Conservation (phyloP, 1,140 invertebrate species). For the Hyphantria cunea region DNA sequence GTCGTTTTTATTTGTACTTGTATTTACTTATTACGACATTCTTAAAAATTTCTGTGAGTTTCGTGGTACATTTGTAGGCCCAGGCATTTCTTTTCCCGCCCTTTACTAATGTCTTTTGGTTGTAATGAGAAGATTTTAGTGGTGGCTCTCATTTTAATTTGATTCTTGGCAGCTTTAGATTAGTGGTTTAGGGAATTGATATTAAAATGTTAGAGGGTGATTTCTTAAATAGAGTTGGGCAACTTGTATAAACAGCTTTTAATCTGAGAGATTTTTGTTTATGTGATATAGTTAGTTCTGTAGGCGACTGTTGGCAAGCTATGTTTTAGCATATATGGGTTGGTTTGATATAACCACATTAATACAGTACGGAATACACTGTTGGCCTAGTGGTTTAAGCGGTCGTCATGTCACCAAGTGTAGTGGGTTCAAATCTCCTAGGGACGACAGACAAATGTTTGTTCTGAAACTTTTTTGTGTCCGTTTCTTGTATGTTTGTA, state of each 20-base stretch:
- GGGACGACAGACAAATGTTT: no score
- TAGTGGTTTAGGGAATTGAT: slow-evolving; percentile 30
- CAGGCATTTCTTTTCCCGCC: slow-evolving; percentile 63
- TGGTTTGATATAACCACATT: no score
- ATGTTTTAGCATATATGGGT: no score
- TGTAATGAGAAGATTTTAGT: slow-evolving; percentile 63
- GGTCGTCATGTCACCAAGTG: no score
- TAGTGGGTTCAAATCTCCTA: no score
- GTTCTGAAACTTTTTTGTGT: no score
- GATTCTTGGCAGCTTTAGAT: slow-evolving; percentile 46
- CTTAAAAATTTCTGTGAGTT: slow-evolving; percentile 36
- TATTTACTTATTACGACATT: slow-evolving; percentile 26
- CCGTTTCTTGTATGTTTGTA: no score
- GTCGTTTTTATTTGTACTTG: slow-evolving; percentile 30
- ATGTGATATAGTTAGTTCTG: no score
- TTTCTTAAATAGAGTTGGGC: slow-evolving; percentile 13
- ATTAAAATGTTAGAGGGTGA: slow-evolving; percentile 23
- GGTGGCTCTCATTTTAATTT: slow-evolving; percentile 56
- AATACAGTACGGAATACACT: no score
- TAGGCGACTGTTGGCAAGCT: no score
- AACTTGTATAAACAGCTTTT: slow-evolving; percentile 2
- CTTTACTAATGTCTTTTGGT: slow-evolving; percentile 62
- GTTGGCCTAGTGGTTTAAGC: no score
- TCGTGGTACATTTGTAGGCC: slow-evolving; percentile 62
- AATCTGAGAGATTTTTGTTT: no score